phyloP scores from a whole-genome alignment of 2,113 vertebrate species.

The Psittacula cyanocephala region DNA sequence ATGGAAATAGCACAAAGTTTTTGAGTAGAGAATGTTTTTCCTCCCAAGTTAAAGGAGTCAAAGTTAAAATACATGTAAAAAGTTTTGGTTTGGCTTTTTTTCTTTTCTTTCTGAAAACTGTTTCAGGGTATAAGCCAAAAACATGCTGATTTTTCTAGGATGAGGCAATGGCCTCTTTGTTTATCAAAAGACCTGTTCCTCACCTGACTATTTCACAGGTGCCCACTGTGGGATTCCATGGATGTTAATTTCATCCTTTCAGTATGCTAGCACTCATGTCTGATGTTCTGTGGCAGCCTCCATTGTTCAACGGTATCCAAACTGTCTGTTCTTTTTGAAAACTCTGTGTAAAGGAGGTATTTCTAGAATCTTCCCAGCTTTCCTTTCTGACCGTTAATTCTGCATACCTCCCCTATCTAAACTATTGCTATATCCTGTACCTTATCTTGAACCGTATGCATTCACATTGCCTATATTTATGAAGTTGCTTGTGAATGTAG shows the following conservation, averaged over 20 bases:
- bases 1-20: neutral
- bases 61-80: neutral
- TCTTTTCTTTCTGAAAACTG: neutral
- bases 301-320: neutral
- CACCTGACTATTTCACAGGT: neutral
- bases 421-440: neutral
- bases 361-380: neutral
- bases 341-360: neutral
- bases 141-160: neutral
- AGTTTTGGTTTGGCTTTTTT: neutral
- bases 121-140: neutral
- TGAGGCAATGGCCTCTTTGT: neutral
- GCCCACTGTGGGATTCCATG: neutral
- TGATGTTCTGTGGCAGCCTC: neutral
- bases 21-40: neutral
- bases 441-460: accelerated
- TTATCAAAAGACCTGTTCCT: neutral
- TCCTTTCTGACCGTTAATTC: neutral
- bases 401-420: neutral
- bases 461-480: accelerated
- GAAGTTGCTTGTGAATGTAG: accelerated
- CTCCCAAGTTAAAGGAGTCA: neutral
- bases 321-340: neutral
- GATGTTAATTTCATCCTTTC: neutral
- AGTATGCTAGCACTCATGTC: neutral